A percentile compares a stretch with the other conserved stretches of the same genome.
These are phyloP conservation scores for Orbicella faveolata DNA, from an alignment of 64 coral and sea anemone genomes.

Conservation along the genomic window DNA sequence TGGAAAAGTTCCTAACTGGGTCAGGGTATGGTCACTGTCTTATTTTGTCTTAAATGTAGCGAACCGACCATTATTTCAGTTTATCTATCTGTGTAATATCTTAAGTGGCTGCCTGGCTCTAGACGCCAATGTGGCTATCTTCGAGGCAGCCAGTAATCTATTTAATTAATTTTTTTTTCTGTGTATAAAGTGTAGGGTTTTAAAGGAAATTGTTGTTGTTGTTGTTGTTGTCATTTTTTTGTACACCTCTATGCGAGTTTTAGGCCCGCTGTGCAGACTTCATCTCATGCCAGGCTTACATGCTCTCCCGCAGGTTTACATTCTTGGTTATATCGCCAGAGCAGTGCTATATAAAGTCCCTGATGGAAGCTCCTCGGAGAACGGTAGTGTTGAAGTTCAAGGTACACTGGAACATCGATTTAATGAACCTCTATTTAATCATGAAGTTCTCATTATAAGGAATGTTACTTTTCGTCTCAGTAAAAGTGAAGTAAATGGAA, in stretches of 20 bases:
- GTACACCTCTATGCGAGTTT: too few relatives aligned
- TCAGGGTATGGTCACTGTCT: slow-evolving; percentile 58
- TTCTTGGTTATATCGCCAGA: slow-evolving; percentile 68
- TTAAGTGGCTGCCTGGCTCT: too few relatives aligned
- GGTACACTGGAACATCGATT: neutral
- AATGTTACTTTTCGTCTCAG: too few relatives aligned
- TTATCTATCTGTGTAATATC: too few relatives aligned
- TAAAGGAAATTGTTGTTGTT: neutral
- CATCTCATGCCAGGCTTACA: neutral
- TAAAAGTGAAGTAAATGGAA: too few relatives aligned
- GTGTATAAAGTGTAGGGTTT: neutral
- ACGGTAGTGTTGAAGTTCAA: neutral
- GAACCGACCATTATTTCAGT: too few relatives aligned
- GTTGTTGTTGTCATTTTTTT: neutral
- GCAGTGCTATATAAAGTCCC: slow-evolving; percentile 59
- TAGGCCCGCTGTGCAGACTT: too few relatives aligned
- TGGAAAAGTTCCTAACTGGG: slow-evolving; percentile 75
- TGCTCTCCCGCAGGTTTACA: slow-evolving; percentile 50
- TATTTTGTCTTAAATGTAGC: neutral
- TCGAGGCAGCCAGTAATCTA: too few relatives aligned
- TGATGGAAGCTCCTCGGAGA: neutral
- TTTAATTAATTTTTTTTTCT: neutral
- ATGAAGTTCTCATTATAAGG: too few relatives aligned
- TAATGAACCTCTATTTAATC: too few relatives aligned
- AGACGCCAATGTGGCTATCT: too few relatives aligned